Percentiles rank a stretch among this genome's conserved stretches.
phyloP scores from a whole-genome alignment of 2,113 vertebrate genomes.

The Myotis brandtii region DNA sequence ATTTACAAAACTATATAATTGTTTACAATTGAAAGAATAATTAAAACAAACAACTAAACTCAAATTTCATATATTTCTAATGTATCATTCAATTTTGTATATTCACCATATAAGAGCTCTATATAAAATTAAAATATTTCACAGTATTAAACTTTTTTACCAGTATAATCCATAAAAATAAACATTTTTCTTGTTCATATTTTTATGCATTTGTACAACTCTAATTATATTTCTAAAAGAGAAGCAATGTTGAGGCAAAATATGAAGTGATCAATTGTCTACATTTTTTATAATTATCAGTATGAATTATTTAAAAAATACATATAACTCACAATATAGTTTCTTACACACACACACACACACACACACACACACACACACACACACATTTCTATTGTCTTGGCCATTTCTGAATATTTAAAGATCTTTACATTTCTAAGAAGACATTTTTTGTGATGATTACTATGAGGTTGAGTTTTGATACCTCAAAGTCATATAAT shows the following conservation, averaged over 20 bases:
- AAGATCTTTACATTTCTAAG: slow-evolving; percentile 4
- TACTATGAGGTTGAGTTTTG: not conserved
- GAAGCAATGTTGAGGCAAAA: not conserved
- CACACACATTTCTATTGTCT: not conserved
- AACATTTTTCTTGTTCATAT: not conserved
- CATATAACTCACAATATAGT: not conserved
- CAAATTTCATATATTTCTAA: not conserved
- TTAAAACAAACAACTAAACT: not conserved
- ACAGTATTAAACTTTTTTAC: not conserved
- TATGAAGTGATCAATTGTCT: not conserved
- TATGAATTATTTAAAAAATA: not conserved
- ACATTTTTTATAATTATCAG: not conserved
- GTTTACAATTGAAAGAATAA: not conserved
- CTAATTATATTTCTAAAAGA: slow-evolving; percentile 41
- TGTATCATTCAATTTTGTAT: not conserved
- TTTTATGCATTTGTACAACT: slow-evolving; percentile 23
- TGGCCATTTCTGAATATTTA: not conserved
- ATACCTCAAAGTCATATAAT: not conserved
- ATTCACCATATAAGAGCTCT: not conserved
- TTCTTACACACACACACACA: not conserved
- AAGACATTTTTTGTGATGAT: not conserved
- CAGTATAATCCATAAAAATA: not conserved
- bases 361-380: not conserved
- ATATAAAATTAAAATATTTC: slow-evolving; percentile 34
- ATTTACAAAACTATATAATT: not conserved